Base-by-base conservation (phyloP, 2,113 vertebrate species). In the Eurystomus gularis region DNA sequence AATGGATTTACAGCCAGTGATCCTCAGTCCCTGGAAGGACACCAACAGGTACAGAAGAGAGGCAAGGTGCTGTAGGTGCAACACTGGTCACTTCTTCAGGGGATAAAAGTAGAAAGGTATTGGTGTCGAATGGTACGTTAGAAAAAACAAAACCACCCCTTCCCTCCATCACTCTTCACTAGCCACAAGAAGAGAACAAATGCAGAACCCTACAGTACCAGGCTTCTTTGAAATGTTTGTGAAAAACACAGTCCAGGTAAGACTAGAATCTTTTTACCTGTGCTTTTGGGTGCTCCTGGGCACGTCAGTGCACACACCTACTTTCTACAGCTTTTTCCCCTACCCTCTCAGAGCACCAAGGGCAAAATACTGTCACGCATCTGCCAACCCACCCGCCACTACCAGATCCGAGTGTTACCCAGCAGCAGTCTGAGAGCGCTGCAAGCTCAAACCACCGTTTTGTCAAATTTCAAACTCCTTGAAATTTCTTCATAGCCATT, bases 381-480 rank as follows among this genome's bases (percentile, higher is more conserved):
- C 64, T 71, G 58, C 58, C 44, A 39, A 39, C 23, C 35, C 42
- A 39, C 33, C 33, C 39, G 25, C 11, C 19, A 20, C 44, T 48
- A 49, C 35, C 1, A 1, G 54, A 76, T 28, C 55, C 0, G 0
- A 35, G 25, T 13, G 33, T 31, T 10, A 46, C 23, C 57, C 42
- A 31, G 28, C 33, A 57, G 49, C 49, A 93, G 42, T 10, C 76
- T 65, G 18, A 44, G 23, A 86, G 39, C 77, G 66, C 28, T 5
- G 33, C 18, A 29, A 58, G n/a, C 46, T 72, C 52, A 48, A 72
- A 72, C 8, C 46, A 66, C 21, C 21, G 24, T 14, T 57, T 25
- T 29, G n/a, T 29, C 26, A 25, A n/a, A 77, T 52, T 64, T 40
- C 28, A 57, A 20, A 31, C n/a, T 75, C 24, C 57, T 35, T 58